A percentile compares a stretch with the other conserved stretches of the same genome.
Evolutionary conservation across 2,113 vertebrate genomes (phyloP).

Genomic region (Condylura cristata): DNA sequence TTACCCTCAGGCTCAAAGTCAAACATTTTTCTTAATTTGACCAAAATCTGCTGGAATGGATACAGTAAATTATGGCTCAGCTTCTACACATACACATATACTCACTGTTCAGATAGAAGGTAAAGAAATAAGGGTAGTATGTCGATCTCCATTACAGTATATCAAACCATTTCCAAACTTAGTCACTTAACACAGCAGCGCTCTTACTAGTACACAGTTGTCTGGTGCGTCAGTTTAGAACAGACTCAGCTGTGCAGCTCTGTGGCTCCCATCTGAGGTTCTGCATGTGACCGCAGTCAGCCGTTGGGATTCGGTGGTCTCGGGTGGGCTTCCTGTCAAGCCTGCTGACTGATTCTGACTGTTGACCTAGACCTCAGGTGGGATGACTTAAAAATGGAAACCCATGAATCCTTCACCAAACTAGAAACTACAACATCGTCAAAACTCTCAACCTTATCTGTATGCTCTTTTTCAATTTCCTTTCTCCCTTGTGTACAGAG

Average conservation of each 20-base stretch:
- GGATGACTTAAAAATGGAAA: not conserved
- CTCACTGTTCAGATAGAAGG: not conserved
- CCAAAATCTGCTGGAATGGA: not conserved
- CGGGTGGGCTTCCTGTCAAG: not conserved
- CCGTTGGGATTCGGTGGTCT: not conserved
- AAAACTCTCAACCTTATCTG: not conserved
- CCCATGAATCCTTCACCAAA: not conserved
- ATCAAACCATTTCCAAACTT: not conserved
- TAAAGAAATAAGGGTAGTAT: not conserved
- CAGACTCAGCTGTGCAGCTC: not conserved
- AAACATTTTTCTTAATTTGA: conserved; percentile 4
- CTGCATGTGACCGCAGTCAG: not conserved
- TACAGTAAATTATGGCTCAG: not conserved
- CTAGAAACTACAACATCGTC: not conserved
- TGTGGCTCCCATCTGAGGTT: not conserved
- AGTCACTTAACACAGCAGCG: not conserved
- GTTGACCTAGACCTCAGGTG: not conserved
- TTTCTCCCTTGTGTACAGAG: too few species aligned
- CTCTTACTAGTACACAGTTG: not conserved
- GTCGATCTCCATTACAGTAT: not conserved
- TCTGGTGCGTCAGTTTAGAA: not conserved
- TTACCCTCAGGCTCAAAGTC: not conserved
- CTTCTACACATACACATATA: not conserved
- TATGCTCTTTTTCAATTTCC: not conserved
- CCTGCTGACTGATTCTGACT: not conserved